These are phyloP conservation scores for Asbolus verrucosus DNA, from an alignment of 1,140 invertebrate species.

Conservation along the genomic window DNA sequence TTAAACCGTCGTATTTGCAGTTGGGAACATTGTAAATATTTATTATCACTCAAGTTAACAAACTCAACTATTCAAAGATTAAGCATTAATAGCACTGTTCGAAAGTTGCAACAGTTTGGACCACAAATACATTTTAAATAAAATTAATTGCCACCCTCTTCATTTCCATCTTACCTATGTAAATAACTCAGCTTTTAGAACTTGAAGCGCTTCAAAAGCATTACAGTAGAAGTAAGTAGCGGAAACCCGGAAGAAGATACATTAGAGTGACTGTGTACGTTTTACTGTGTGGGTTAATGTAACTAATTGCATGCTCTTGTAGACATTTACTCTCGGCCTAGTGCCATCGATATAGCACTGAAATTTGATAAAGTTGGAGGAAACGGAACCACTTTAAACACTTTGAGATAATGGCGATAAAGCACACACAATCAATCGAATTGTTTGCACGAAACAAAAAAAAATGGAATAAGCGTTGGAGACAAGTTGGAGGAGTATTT, in stretches of 20 bases:
- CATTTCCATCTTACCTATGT: constrained; percentile 29
- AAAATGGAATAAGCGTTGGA: too few species aligned
- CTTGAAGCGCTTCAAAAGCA: constrained; percentile 21
- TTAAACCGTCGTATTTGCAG: too few species aligned
- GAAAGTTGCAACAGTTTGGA: neutral
- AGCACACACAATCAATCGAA: constrained; percentile 17
- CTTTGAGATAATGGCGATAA: constrained; percentile 18
- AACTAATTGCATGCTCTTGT: constrained; percentile 32
- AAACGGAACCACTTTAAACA: constrained; percentile 2
- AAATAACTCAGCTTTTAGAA: constrained; percentile 30
- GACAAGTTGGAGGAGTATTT: neutral
- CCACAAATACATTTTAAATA: constrained; percentile 38
- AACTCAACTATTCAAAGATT: neutral
- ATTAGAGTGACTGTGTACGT: constrained; percentile 27
- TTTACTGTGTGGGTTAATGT: constrained; percentile 20
- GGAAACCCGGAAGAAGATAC: constrained; percentile 24
- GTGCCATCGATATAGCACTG: constrained; percentile 17
- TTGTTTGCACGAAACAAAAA: constrained; percentile 20
- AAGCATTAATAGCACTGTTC: neutral
- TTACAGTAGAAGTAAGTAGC: constrained; percentile 2
- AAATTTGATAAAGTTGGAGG: constrained; percentile 20
- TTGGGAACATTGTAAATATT: too few species aligned
- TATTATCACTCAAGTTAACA: neutral
- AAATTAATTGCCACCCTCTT: constrained; percentile 20
- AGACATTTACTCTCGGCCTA: constrained; percentile 4